Conservation (phyloP, 2,888 invertebrate species). For the Synanthedon myopaeformis region DNA sequence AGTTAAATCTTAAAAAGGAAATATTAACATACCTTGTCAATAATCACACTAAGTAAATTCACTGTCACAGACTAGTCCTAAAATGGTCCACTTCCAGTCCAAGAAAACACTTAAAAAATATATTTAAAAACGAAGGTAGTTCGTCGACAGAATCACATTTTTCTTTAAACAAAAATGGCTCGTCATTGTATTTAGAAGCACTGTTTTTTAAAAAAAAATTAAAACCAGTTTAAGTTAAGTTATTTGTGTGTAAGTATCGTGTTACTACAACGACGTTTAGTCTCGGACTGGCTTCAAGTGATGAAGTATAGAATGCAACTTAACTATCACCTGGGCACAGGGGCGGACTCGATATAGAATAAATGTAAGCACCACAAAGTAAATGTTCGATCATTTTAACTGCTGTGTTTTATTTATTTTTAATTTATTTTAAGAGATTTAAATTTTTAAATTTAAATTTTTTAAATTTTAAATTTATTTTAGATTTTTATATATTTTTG, state of each 20-base stretch:
- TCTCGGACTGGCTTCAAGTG: slow-evolving; percentile 10
- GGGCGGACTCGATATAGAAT: background rate
- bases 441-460: too few species aligned
- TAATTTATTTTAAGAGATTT: too few species aligned
- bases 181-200: slow-evolving; percentile 22
- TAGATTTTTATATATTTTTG: too few species aligned
- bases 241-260: background rate
- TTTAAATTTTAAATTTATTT: too few species aligned
- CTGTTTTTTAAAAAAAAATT: slow-evolving; percentile 9
- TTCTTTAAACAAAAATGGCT: slow-evolving; percentile 59
- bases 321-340: slow-evolving; percentile 2
- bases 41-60: background rate
- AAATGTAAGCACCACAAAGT: too few species aligned
- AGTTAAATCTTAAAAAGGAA: background rate
- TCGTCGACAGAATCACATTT: slow-evolving; percentile 64
- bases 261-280: slow-evolving; percentile 5
- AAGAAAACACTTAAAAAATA: slow-evolving; percentile 13
- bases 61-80: background rate
- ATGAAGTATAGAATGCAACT: background rate
- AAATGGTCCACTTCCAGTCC: slow-evolving; percentile 5
- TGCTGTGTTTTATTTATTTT: too few species aligned
- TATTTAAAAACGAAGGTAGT: slow-evolving; percentile 17
- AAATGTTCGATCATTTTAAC: too few species aligned
- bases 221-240: slow-evolving; percentile 1
- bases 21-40: background rate